Evolutionary conservation across 2,888 invertebrate species (phyloP).

Genomic region (Pristionchus mayeri): DNA sequence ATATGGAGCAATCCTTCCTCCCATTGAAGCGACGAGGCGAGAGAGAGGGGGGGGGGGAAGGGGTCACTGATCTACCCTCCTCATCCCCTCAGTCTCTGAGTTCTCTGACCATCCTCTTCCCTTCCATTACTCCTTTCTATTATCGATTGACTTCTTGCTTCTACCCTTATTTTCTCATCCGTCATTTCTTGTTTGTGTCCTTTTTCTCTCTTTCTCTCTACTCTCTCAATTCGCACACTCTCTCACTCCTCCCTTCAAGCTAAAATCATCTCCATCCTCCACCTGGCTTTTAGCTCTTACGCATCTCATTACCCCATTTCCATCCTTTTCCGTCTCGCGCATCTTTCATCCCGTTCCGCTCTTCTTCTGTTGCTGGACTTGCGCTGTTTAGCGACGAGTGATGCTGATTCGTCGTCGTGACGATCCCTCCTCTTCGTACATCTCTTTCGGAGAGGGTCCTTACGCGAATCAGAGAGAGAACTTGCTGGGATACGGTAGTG

Average conservation of each 20-base stretch:
- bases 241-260: slow-evolving; percentile 2
- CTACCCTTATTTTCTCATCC: neutral
- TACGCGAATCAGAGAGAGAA: neutral
- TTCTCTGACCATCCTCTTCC: slow-evolving; percentile 10
- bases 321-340: slow-evolving; percentile 21
- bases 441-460: neutral
- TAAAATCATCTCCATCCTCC: neutral
- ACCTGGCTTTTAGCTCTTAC: slow-evolving; percentile 2
- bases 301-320: slow-evolving; percentile 46
- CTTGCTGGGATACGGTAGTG: slow-evolving; percentile 21
- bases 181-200: neutral
- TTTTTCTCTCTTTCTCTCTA: slow-evolving; percentile 9
- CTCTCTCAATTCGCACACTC: neutral
- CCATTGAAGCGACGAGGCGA: neutral
- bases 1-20: neutral
- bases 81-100: neutral
- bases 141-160: neutral
- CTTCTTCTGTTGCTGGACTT: neutral
- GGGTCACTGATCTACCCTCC: slow-evolving; percentile 29
- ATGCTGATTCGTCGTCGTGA: slow-evolving; percentile 2
- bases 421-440: neutral
- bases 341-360: slow-evolving; percentile 23
- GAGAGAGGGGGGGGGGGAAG: neutral
- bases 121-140: neutral
- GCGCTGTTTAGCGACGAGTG: slow-evolving; percentile 27